Evolutionary conservation across 2,888 invertebrate genomes (phyloP), one percentile per base, ranked within the genome.

Genomic region (Protula sp.): DNA sequence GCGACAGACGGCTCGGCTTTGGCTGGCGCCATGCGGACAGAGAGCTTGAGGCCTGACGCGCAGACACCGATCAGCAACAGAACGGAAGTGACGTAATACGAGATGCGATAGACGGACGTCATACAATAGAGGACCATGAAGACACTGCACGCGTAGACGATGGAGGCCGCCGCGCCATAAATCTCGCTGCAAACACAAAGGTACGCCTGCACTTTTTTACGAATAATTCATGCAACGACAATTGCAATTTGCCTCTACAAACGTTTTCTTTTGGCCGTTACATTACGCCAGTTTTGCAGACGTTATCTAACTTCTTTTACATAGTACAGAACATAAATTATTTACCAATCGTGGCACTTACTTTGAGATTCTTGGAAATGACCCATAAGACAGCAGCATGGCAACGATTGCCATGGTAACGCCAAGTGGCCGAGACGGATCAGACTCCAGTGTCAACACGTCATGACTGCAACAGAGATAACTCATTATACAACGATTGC

Each of bases 91-190:
- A 67, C 51, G 51, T 64, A 60, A 30, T 64, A 62, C 5, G 54
- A 53, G 50, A 64, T 47, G 19, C 67, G 57, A 54, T 62, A 62
- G 22, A 62, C 52, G 30, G 58, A 59, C 28, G 57, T 50, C 9
- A 56, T 52, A 24, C 57, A 47, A 57, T 62, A 66, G 47, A 66
- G 57, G 22, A 59, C 52, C 51, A 66, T 47, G 3, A 56, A 28
- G 29, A 67, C 59, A 27, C 62, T 61, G 27, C 58, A 57, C 28
- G 64, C 22, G 51, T 66, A 67, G 2, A 55, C 14, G 9, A 66
- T 30, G 45, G 54, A 31, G 19, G 62, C 57, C 26, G 52, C 30
- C 2, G 63, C 59, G 26, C 66, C 57, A 51, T 57, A 62, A 30
- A 58, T 27, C 57, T 62, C 59, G 22, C 59, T 62, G 55, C 14